phyloP scores from a whole-genome alignment of 2,113 vertebrate genomes.

The Ciconia maguari region DNA sequence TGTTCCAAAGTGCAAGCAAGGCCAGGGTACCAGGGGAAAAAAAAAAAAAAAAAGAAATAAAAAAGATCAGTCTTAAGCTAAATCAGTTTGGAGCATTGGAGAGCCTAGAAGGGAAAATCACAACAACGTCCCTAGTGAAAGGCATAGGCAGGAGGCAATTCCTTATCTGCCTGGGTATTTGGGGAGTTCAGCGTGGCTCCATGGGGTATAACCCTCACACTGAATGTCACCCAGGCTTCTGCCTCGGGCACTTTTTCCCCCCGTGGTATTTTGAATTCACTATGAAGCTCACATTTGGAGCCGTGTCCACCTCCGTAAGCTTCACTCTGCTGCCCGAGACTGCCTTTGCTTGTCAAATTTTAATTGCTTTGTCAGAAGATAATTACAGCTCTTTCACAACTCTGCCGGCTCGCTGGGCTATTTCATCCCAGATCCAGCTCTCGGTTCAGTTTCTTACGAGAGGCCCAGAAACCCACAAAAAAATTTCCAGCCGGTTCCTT shows the following conservation, averaged over 20 bases:
- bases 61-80: neutral
- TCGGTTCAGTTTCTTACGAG: neutral
- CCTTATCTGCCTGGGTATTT: too few relatives aligned
- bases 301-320: neutral
- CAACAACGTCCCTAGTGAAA: fast-evolving
- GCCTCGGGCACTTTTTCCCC: fast-evolving
- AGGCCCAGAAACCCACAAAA: neutral
- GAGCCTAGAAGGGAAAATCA: neutral
- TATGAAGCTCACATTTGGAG: neutral
- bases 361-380: slow-evolving; percentile 29
- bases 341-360: neutral
- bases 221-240: neutral
- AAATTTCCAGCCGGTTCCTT: neutral
- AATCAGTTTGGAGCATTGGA: neutral
- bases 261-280: neutral
- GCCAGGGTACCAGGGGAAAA: too few relatives aligned
- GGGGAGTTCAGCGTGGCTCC: fast-evolving
- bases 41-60: neutral
- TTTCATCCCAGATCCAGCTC: neutral
- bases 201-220: neutral
- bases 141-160: neutral
- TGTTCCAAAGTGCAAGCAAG: neutral
- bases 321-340: neutral
- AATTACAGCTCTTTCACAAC: neutral
- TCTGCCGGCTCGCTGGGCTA: neutral